Evolutionary conservation across 2,888 invertebrate species (phyloP).

Genomic region (Anticlea derivata): DNA sequence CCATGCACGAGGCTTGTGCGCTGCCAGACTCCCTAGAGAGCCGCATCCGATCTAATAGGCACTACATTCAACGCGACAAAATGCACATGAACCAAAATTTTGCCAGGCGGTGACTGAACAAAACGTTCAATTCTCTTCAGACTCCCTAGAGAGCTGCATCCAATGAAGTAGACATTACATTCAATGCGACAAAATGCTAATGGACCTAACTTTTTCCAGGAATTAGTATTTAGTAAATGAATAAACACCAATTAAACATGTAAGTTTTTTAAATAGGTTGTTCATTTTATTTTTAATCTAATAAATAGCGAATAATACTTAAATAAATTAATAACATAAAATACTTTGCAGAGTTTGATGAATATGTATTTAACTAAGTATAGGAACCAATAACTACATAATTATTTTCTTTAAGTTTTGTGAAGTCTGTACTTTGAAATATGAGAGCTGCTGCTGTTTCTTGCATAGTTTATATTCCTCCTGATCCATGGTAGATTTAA

Average conservation of each 20-base stretch:
- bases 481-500: not conserved
- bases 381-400: not conserved
- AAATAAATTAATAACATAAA: not conserved
- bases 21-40: constrained; percentile 90
- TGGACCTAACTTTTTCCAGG: constrained; percentile 93
- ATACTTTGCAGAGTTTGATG: not conserved
- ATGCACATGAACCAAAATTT: constrained; percentile 93
- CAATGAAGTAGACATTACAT: constrained; percentile 95
- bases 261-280: constrained; percentile 1
- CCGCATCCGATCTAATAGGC: constrained; percentile 93
- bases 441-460: not conserved
- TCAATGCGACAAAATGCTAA: constrained; percentile 90
- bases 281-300: constrained; percentile 11
- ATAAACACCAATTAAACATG: too few species aligned
- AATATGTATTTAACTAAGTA: too few species aligned
- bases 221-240: too few species aligned
- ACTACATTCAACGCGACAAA: constrained; percentile 93
- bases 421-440: not conserved
- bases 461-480: not conserved
- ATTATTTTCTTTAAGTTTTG: not conserved
- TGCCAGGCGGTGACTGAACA: constrained; percentile 85
- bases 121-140: too few species aligned
- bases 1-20: constrained; percentile 82
- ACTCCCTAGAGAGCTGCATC: constrained; percentile 92
- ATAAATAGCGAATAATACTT: constrained; percentile 1